Conservation (phyloP, 2,113 vertebrate species). For the Salvelinus namaycush region DNA sequence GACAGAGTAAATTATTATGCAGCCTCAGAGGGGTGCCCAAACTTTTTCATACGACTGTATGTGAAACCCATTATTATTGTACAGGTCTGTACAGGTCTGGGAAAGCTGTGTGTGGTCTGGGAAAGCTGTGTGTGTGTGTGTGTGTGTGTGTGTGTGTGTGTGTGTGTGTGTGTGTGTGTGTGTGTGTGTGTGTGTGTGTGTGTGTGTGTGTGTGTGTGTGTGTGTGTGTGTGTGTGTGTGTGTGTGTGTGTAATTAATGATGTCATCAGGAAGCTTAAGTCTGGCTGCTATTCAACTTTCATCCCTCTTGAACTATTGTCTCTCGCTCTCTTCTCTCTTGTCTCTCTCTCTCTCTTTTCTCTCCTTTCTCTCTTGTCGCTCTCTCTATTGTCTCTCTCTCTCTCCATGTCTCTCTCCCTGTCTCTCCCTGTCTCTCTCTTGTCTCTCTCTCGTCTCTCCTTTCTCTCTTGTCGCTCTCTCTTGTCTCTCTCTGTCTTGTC, state of each 20-base stretch:
- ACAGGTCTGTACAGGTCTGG: slow-evolving; percentile 1
- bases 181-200: background rate
- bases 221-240: background rate
- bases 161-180: slow-evolving; percentile 1
- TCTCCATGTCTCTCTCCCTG: too few relatives aligned
- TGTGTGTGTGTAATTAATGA: background rate
- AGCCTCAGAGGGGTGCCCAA: too few relatives aligned
- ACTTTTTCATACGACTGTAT: too few relatives aligned
- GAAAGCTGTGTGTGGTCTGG: background rate
- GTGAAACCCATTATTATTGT: background rate
- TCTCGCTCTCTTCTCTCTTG: too few relatives aligned
- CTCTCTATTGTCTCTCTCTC: background rate
- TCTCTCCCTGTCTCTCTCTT: too few relatives aligned
- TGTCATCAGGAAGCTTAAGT: background rate
- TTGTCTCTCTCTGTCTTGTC: too few relatives aligned
- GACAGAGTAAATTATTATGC: too few relatives aligned
- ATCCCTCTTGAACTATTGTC: background rate
- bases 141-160: background rate
- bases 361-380: background rate
- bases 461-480: background rate
- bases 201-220: background rate
- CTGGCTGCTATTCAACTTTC: background rate
- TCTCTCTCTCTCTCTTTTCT: background rate
- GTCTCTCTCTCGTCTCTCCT: too few relatives aligned
- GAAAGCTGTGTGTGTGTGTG: background rate